A percentile compares a stretch with the other conserved stretches of the same genome.
These are phyloP conservation scores for Caenorhabditis inopinata DNA, from an alignment of 1,140 invertebrate genomes.

Conservation along the genomic window DNA sequence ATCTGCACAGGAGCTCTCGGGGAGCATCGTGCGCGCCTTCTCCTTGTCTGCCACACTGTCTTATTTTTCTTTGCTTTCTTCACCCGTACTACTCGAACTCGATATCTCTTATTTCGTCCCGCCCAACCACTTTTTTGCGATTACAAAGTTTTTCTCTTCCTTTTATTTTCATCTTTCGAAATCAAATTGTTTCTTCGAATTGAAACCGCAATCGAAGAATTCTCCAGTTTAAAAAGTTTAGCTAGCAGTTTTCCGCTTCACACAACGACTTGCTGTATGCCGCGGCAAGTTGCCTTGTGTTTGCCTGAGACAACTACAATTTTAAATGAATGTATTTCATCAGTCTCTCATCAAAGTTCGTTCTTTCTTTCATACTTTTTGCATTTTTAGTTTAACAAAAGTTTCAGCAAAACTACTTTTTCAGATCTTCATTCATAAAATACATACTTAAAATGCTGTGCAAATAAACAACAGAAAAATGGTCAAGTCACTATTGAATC, in stretches of 20 bases:
- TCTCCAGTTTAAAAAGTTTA: no score
- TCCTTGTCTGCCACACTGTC: neutral
- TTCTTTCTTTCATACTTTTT: neutral
- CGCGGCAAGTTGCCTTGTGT: no score
- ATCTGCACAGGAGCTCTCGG: neutral
- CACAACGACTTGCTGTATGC: no score
- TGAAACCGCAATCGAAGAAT: no score
- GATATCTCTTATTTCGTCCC: constrained; percentile 19
- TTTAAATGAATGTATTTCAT: no score
- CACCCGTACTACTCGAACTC: neutral
- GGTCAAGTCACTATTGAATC: constrained; percentile 63
- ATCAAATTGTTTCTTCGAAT: no score
- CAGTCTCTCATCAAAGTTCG: constrained; percentile 10
- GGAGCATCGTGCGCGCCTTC: neutral
- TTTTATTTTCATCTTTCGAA: no score
- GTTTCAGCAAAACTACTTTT: no score
- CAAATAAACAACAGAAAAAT: constrained; percentile 36
- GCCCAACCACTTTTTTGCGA: constrained; percentile 23
- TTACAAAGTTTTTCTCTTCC: neutral
- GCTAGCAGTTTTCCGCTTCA: no score
- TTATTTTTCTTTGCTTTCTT: neutral
- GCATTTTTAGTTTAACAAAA: no score
- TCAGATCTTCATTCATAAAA: neutral
- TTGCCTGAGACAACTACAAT: no score
- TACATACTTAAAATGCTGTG: neutral